Conservation (phyloP, 2,888 invertebrate genomes). For the Ophraella communa region DNA sequence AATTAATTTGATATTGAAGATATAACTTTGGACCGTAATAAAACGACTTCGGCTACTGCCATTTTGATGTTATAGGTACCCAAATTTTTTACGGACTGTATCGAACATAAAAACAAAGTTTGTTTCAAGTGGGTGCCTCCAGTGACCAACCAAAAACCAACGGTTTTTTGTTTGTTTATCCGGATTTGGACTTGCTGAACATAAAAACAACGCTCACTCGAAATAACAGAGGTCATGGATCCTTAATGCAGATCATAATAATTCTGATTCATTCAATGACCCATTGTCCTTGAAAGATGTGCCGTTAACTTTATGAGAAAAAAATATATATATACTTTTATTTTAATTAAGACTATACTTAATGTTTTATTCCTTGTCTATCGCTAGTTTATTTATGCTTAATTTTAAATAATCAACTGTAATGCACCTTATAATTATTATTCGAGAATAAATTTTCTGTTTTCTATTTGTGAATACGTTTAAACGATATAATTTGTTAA, state of each 20-base stretch:
- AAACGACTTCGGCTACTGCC: no score
- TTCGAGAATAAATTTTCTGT: no score
- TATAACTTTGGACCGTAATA: no score
- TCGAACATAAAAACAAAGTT: neutral
- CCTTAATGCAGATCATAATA: slow-evolving; percentile 19
- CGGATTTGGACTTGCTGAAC: slow-evolving; percentile 26
- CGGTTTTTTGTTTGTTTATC: slow-evolving; percentile 23
- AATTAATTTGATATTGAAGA: no score
- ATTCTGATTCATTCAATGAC: slow-evolving; percentile 24
- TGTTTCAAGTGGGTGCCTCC: slow-evolving; percentile 11
- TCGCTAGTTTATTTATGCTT: no score
- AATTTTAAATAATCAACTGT: no score
- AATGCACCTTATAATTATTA: no score
- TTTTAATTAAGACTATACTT: neutral
- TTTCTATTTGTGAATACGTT: no score
- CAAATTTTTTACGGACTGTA: neutral
- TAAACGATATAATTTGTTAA: no score
- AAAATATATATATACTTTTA: neutral
- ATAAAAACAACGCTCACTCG: slow-evolving; percentile 14
- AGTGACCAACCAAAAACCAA: slow-evolving; percentile 6
- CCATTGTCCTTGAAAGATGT: slow-evolving; percentile 24
- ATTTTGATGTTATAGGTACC: neutral
- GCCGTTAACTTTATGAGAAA: slow-evolving; percentile 14
- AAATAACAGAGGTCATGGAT: slow-evolving; percentile 25
- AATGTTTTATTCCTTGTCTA: neutral